phyloP scores from a whole-genome alignment of 2,797 vertebrate species.

The Poliocrania exsul region DNA sequence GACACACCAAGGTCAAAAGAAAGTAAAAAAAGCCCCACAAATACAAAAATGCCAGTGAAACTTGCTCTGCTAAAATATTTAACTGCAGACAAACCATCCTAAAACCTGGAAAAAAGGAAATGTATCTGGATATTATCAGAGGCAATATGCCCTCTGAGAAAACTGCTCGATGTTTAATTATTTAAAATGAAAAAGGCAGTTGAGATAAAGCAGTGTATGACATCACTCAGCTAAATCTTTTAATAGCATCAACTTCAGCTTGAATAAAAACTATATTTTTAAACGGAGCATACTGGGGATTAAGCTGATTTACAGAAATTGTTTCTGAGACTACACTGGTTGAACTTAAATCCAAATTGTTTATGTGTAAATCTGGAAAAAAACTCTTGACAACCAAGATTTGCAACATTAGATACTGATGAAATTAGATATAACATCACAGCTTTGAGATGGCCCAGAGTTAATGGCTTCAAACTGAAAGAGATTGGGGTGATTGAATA shows the following conservation, averaged over 20 bases:
- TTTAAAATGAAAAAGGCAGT: not conserved
- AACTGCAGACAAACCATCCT: not conserved
- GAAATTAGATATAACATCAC: not conserved
- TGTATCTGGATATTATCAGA: not conserved
- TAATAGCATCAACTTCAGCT: not conserved
- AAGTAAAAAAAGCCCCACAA: rapidly evolving
- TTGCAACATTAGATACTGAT: rapidly evolving
- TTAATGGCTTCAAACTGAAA: not conserved
- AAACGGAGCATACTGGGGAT: not conserved
- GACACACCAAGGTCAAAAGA: constrained; percentile 43
- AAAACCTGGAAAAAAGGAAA: not conserved
- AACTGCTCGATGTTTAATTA: not conserved
- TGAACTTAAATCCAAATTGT: not conserved
- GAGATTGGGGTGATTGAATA: not conserved
- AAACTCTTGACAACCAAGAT: not conserved
- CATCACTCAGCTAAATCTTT: not conserved
- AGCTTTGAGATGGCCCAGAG: not conserved
- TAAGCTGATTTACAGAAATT: not conserved
- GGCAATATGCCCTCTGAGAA: not conserved
- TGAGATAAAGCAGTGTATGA: not conserved
- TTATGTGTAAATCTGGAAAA: not conserved
- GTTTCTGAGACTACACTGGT: not conserved
- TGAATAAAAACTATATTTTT: not conserved
- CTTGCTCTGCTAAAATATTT: not conserved
- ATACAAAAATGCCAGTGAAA: not conserved